Evolutionary conservation across 1,140 invertebrate genomes (phyloP).

Genomic region (Bilobella aurantiaca): DNA sequence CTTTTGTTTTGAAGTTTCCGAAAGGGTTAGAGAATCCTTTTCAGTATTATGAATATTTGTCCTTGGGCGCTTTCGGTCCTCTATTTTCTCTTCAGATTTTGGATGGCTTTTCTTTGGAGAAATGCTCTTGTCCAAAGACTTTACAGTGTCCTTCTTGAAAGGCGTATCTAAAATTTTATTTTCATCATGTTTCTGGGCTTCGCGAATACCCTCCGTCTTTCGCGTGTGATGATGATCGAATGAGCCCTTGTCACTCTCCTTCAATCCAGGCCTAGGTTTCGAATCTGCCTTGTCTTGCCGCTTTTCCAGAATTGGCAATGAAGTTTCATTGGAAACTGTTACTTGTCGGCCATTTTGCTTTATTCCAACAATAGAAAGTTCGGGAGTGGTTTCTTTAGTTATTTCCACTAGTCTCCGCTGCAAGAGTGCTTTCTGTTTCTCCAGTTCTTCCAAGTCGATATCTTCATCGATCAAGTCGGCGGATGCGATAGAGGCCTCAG

Average conservation of each 20-base stretch:
- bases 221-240: no score
- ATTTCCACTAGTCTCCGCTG: constrained; percentile 38
- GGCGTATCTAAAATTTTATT: no score
- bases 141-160: no score
- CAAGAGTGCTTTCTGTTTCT: constrained; percentile 68
- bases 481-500: constrained; percentile 49
- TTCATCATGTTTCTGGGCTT: no score
- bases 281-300: not conserved
- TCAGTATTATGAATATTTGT: no score
- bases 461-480: constrained; percentile 69
- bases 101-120: no score
- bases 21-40: no score
- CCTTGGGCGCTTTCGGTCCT: no score
- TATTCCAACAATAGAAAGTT: constrained; percentile 20
- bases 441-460: constrained; percentile 73
- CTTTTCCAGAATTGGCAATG: not conserved
- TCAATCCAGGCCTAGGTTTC: not conserved
- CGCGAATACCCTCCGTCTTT: no score
- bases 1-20: not conserved
- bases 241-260: no score
- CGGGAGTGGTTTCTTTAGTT: constrained; percentile 18
- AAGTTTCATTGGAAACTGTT: not conserved
- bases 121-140: no score
- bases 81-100: no score
- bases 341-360: constrained; percentile 16